Evolutionary conservation across 2,797 vertebrate genomes (phyloP).

Genomic region (Enteromius viviparus): DNA sequence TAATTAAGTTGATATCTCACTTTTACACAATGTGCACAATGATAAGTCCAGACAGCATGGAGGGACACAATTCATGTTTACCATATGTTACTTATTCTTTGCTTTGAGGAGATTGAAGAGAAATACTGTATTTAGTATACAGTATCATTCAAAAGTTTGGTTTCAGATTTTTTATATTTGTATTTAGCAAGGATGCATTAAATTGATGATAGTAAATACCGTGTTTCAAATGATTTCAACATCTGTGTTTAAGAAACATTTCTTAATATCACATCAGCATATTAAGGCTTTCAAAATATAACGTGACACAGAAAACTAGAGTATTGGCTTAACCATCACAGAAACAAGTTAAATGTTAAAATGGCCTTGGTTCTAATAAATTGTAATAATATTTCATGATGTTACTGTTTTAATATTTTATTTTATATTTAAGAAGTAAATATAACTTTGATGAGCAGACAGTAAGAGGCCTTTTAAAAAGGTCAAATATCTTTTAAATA

Average conservation of each 20-base stretch:
- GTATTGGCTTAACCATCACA: not conserved
- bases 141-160: not conserved
- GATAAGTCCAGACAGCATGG: not conserved
- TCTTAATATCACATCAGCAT: not conserved
- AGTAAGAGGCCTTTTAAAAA: not conserved
- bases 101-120: not conserved
- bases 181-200: not conserved
- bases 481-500: not conserved
- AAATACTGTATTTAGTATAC: not conserved
- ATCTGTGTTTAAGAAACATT: not conserved
- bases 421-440: not conserved
- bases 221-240: not conserved
- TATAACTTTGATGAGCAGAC: not conserved
- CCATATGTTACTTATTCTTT: not conserved
- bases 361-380: not conserved
- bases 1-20: not conserved
- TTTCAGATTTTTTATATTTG: not conserved
- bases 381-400: not conserved
- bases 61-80: not conserved
- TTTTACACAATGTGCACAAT: not conserved
- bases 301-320: not conserved
- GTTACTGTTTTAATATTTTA: not conserved
- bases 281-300: not conserved
- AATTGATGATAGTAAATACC: not conserved
- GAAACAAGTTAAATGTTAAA: not conserved